Conservation (phyloP, 2,888 invertebrate species). For the Strigamia crassipes region DNA sequence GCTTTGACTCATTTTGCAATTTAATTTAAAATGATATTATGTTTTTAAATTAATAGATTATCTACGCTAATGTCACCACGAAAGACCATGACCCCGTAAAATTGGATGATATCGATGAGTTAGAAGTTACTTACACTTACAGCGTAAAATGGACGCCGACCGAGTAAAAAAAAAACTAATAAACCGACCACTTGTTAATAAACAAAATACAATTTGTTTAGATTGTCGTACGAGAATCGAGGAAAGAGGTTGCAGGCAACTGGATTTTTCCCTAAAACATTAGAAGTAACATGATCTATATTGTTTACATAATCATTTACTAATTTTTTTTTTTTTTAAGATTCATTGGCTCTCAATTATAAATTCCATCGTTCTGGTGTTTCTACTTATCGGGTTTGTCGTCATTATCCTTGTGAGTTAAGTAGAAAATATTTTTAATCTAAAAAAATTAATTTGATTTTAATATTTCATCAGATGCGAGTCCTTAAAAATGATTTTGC, state of each 20-base stretch:
- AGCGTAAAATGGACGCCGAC: conserved; percentile 61
- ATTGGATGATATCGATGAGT: conserved; percentile 56
- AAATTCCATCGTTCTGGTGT: conserved; percentile 63
- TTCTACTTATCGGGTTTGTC: conserved; percentile 62
- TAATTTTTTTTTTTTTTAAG: conserved; percentile 53
- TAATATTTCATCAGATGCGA: conserved; percentile 56
- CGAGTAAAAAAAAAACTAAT: conserved; percentile 54
- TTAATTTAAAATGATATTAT: background rate
- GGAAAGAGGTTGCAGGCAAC: conserved; percentile 57
- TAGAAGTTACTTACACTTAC: conserved; percentile 61
- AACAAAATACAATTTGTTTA: conserved; percentile 52
- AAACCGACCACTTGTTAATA: background rate
- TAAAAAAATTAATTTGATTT: background rate
- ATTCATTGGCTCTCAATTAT: conserved; percentile 64
- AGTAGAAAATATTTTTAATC: background rate
- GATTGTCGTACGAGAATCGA: conserved; percentile 59
- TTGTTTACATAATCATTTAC: background rate
- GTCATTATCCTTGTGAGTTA: conserved; percentile 62
- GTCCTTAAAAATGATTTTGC: conserved; percentile 63
- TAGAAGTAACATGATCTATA: conserved; percentile 57
- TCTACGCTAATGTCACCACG: conserved; percentile 61
- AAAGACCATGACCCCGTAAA: conserved; percentile 59
- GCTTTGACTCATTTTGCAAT: background rate
- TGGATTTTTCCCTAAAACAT: conserved; percentile 61
- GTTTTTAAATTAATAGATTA: conserved; percentile 56